A percentile compares a stretch with the other conserved stretches of the same genome.
Conservation (phyloP, 1,140 invertebrate genomes). For the Aphidius gifuensis region DNA sequence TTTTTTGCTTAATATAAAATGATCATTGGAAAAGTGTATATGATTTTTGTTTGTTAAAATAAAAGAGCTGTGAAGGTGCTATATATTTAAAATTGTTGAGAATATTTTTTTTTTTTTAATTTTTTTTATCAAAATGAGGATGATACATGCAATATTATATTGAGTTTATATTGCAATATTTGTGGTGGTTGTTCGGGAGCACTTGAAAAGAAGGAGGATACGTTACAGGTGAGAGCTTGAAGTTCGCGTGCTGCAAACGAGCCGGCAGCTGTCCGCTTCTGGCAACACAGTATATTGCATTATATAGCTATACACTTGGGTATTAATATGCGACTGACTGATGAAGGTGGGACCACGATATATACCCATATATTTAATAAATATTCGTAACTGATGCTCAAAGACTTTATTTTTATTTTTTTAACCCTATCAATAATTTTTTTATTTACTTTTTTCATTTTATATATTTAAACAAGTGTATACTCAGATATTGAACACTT, state of each 20-base stretch:
- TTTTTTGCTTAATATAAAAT: too few species aligned
- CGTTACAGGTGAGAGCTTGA: constrained; percentile 53
- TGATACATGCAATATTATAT: constrained; percentile 23
- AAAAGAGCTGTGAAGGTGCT: constrained; percentile 2
- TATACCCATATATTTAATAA: constrained; percentile 3
- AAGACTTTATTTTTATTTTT: too few species aligned
- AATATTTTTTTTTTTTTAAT: not conserved
- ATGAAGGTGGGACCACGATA: constrained; percentile 34
- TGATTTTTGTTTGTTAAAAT: too few species aligned
- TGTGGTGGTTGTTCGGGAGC: constrained; percentile 25
- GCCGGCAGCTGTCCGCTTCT: constrained; percentile 48
- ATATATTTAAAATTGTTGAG: not conserved
- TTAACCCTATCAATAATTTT: too few species aligned
- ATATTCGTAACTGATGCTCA: too few species aligned
- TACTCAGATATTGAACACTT: too few species aligned
- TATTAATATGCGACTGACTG: constrained; percentile 52
- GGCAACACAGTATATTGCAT: constrained; percentile 35
- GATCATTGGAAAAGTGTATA: too few species aligned
- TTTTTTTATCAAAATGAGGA: constrained; percentile 23
- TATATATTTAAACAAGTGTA: too few species aligned
- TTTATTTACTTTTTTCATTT: too few species aligned
- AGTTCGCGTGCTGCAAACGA: constrained; percentile 52
- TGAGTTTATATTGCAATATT: too few species aligned
- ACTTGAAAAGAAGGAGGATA: constrained; percentile 24
- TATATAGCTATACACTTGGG: constrained; percentile 15